Percentiles rank a stretch among this genome's conserved stretches.
phyloP scores from a whole-genome alignment of 2,888 invertebrate species.

The Melanargia galathea region DNA sequence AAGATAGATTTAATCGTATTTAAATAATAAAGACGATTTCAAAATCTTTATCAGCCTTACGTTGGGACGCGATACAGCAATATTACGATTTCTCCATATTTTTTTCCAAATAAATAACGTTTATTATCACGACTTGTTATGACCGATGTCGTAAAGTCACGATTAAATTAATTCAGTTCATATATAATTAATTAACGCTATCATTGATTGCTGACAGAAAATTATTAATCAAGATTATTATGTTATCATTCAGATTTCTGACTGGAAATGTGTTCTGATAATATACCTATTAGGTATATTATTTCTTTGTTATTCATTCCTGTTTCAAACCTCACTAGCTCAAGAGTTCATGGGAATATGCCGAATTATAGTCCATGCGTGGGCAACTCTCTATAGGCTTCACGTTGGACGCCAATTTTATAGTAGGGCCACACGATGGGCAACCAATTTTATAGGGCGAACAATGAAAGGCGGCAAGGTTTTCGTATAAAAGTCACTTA shows the following conservation, averaged over 20 bases:
- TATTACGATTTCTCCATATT: conserved; percentile 24
- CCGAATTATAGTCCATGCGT: too few relatives aligned
- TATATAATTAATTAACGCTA: background rate
- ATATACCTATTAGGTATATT: background rate
- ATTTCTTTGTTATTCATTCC: background rate
- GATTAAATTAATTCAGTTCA: conserved; percentile 10
- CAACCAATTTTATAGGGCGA: too few relatives aligned
- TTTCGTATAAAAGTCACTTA: too few relatives aligned
- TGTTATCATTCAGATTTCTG: background rate
- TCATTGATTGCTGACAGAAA: background rate
- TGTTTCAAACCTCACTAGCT: too few relatives aligned
- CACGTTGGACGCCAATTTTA: too few relatives aligned
- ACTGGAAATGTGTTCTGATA: too few relatives aligned
- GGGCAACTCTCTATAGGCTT: too few relatives aligned
- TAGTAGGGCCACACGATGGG: too few relatives aligned
- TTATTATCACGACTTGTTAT: conserved; percentile 25
- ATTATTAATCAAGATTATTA: conserved; percentile 8
- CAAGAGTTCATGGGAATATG: too few relatives aligned
- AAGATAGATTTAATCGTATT: background rate
- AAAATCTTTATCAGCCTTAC: conserved; percentile 17
- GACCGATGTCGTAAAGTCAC: conserved; percentile 29
- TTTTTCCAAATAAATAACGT: conserved; percentile 19
- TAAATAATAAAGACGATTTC: conserved; percentile 17
- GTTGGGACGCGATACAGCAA: conserved; percentile 21
- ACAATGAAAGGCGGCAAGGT: too few relatives aligned